Conservation (phyloP, 2,113 vertebrate species). For the Chamaea fasciata region DNA sequence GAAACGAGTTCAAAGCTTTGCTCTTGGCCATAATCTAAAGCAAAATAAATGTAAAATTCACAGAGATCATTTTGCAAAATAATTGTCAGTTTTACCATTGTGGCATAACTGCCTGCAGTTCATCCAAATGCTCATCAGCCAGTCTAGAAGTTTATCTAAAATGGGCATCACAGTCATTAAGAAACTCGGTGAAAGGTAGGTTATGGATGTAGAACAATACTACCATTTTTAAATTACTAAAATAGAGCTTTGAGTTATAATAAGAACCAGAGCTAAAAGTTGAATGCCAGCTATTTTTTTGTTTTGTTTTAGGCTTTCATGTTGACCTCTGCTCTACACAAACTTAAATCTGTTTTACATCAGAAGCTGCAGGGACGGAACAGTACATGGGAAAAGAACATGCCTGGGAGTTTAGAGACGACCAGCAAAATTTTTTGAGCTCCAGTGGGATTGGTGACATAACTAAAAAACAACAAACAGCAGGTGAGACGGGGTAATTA, state of each 20-base stretch:
- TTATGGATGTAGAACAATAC: slow-evolving; percentile 21
- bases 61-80: not conserved
- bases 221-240: slow-evolving; percentile 33
- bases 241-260: slow-evolving; percentile 59
- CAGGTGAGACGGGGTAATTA: slow-evolving; percentile 73
- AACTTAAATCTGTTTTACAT: slow-evolving; percentile 81
- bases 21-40: not conserved
- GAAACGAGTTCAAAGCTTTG: not conserved
- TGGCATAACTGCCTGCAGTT: not conserved
- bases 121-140: not conserved
- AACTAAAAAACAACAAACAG: slow-evolving; percentile 85
- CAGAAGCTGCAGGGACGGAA: slow-evolving; percentile 66
- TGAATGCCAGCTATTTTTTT: slow-evolving; percentile 57
- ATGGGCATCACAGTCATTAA: not conserved
- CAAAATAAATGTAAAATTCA: not conserved
- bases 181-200: not conserved
- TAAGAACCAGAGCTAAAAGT: slow-evolving; percentile 72
- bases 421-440: slow-evolving; percentile 53
- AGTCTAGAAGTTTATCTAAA: not conserved
- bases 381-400: slow-evolving; percentile 69
- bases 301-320: slow-evolving; percentile 75
- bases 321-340: slow-evolving; percentile 77
- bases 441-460: slow-evolving; percentile 76
- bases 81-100: not conserved
- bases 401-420: slow-evolving; percentile 24